Evolutionary conservation across 2,113 vertebrate species (phyloP), one percentile per base, ranked within the genome.

Genomic region (Sander vitreus): DNA sequence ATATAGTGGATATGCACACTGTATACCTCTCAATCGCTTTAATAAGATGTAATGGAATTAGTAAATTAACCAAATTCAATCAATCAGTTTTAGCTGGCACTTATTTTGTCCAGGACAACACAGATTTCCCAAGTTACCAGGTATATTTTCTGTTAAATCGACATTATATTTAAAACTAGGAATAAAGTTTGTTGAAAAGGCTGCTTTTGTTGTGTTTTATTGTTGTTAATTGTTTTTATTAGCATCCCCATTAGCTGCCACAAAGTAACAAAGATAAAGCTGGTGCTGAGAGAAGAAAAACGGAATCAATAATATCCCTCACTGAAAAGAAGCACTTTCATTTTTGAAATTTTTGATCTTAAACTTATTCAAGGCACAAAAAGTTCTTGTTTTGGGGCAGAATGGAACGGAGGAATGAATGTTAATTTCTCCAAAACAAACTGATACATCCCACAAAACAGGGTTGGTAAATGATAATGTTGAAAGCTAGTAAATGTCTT

Each of bases 211-310:
- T 55, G 21, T 39, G 36, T 3, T 63, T 60, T 47, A 60, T 54
- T 39, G 3, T 64, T 64, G 65, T 68, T 55, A 25, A 1, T 65
- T 64, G 66, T 73, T 88, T 88, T 59, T 19, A 79, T 79, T 57
- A 65, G 74, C 53, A 59, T 27, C 8, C 58, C 23, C 33, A 71
- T 73, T 57, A 78, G 33, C 21, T 54, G 70, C 43, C 58, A 70
- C 23, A 62, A 60, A 81, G 21, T 21, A 81, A 60, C 53, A 45
- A 27, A n/a, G 6, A 70, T 48, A 54, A 74, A 76, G 23, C 50
- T 36, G 47, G 6, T 19, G 39, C 57, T 36, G n/a, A 3, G 6
- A 75, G 33, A 67, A 64, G 43, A 30, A 12, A 53, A 33, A 76
- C 1, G 16, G 16, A 48, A 76, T 80, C 85, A 43, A 84, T 77